These are phyloP conservation scores for Syritta pipiens DNA, from an alignment of 2,888 invertebrate genomes.

Conservation along the genomic window DNA sequence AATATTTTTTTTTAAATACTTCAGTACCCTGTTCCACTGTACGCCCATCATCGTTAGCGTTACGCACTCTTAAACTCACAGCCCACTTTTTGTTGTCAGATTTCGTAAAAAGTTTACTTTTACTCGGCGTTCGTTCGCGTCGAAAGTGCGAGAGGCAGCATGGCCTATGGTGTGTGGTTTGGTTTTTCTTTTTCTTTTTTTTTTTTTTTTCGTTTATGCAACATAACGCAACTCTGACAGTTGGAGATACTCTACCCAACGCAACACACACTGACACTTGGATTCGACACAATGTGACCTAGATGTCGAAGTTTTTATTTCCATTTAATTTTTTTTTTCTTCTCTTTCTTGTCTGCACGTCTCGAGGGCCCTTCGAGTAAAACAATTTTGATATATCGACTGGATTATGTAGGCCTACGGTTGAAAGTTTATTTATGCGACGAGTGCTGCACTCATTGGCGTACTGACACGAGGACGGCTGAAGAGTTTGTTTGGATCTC, in stretches of 20 bases:
- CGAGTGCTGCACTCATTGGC: background rate
- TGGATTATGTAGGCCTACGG: conserved; percentile 41
- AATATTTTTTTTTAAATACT: too few species aligned
- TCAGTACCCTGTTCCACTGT: background rate
- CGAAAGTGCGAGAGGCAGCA: conserved; percentile 49
- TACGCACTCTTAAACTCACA: conserved; percentile 63
- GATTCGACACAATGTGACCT: conserved; percentile 56
- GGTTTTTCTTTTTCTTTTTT: background rate
- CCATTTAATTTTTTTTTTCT: conserved; percentile 1
- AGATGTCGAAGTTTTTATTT: conserved; percentile 40
- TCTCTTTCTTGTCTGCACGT: conserved; percentile 3
- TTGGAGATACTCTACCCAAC: conserved; percentile 7
- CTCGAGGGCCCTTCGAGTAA: conserved; percentile 49
- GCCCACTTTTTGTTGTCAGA: conserved; percentile 57
- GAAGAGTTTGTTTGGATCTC: background rate
- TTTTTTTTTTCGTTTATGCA: conserved; percentile 25
- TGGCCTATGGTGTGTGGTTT: conserved; percentile 1
- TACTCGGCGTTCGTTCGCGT: conserved; percentile 46
- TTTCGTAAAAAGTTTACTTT: conserved; percentile 67
- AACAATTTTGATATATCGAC: conserved; percentile 37
- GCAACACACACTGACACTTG: conserved; percentile 23
- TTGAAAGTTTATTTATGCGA: conserved; percentile 21
- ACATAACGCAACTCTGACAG: conserved; percentile 52
- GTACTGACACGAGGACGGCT: too few species aligned
- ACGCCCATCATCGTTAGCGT: background rate